phyloP scores from a whole-genome alignment of 2,113 vertebrate species.

The Plestiodon gilberti region DNA sequence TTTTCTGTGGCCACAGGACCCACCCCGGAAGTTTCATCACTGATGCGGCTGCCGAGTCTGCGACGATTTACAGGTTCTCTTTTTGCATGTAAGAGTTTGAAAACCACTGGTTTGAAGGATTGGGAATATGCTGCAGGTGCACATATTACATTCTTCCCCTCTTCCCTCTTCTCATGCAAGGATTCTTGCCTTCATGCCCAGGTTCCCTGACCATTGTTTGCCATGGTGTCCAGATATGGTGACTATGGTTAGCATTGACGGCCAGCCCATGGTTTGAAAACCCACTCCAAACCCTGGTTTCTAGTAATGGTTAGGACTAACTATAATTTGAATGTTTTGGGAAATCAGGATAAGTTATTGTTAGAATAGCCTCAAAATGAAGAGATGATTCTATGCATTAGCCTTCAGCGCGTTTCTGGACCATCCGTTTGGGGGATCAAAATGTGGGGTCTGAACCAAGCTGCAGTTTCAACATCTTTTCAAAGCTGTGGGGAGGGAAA shows the following conservation, averaged over 20 bases:
- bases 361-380: too few relatives aligned
- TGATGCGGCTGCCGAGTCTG: too few relatives aligned
- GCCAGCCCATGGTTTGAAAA: background rate
- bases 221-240: background rate
- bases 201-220: background rate
- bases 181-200: too few relatives aligned
- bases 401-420: background rate
- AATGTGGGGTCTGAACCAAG: background rate
- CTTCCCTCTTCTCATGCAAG: too few relatives aligned
- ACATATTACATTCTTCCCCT: background rate
- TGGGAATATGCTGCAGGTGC: background rate
- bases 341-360: too few relatives aligned
- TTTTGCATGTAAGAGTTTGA: too few relatives aligned
- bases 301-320: background rate
- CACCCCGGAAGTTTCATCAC: too few relatives aligned
- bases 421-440: background rate
- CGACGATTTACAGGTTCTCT: too few relatives aligned
- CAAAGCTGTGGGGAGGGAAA: background rate
- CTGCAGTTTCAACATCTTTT: background rate
- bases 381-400: background rate
- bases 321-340: too few relatives aligned
- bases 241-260: background rate
- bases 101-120: too few relatives aligned
- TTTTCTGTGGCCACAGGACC: too few relatives aligned
- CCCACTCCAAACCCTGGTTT: background rate